Conservation (phyloP, 2,888 invertebrate genomes). For the Hyppa rectilinea region DNA sequence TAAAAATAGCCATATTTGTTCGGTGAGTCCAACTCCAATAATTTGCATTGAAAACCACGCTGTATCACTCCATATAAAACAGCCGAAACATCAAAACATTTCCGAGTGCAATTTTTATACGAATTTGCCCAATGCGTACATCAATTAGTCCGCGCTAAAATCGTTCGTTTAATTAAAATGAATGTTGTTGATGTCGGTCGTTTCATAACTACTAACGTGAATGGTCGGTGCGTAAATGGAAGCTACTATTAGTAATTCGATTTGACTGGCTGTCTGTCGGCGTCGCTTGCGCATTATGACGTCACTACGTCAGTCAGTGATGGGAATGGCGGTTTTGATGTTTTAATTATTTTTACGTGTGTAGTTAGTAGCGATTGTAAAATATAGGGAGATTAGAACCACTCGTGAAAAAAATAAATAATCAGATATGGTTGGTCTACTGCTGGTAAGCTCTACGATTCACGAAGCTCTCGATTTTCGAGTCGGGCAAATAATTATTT, state of each 20-base stretch:
- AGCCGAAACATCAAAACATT: slow-evolving; percentile 30
- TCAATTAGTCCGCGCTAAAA: slow-evolving; percentile 50
- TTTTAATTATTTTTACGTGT: not conserved
- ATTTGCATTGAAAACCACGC: not conserved
- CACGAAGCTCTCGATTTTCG: too few species aligned
- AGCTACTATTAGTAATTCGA: slow-evolving; percentile 34
- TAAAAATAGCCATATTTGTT: not conserved
- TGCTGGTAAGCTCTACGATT: too few species aligned
- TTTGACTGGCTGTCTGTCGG: not conserved
- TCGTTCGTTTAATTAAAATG: slow-evolving; percentile 54
- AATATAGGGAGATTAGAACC: too few species aligned
- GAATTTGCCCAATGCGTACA: slow-evolving; percentile 21
- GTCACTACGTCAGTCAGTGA: not conserved
- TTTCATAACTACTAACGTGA: slow-evolving; percentile 29
- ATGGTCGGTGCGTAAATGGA: slow-evolving; percentile 28
- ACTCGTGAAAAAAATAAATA: too few species aligned
- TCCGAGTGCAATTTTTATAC: slow-evolving; percentile 33
- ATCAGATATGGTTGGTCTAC: too few species aligned
- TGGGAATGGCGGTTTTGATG: not conserved
- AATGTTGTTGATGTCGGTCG: slow-evolving; percentile 37
- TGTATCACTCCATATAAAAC: not conserved
- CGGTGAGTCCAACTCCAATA: not conserved
- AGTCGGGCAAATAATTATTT: too few species aligned
- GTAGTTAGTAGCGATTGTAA: too few species aligned
- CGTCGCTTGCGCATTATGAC: slow-evolving; percentile 33